Evolutionary conservation across 2,888 invertebrate genomes (phyloP).

Genomic region (Xanthorhoe spadicearia): DNA sequence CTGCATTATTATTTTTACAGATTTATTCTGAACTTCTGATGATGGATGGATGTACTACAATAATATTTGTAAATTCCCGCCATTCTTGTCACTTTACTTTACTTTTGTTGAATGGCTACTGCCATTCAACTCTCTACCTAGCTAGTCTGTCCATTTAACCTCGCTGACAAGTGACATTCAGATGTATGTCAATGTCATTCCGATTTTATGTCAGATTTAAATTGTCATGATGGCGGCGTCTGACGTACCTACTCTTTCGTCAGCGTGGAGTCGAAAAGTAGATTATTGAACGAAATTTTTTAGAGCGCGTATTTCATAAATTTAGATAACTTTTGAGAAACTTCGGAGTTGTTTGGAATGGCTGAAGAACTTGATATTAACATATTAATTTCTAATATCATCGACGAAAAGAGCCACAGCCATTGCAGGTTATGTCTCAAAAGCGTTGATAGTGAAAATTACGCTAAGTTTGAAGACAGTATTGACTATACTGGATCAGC

Average conservation of each 20-base stretch:
- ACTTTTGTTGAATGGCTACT: too few species aligned
- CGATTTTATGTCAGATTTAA: not conserved
- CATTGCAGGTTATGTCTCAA: conserved; percentile 78
- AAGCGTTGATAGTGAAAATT: conserved; percentile 55
- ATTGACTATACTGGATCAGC: conserved; percentile 52
- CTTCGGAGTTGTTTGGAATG: conserved; percentile 44
- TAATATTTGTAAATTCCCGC: not conserved
- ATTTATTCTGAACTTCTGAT: too few species aligned
- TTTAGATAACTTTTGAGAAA: conserved; percentile 37
- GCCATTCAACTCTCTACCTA: too few species aligned
- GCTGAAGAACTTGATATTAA: conserved; percentile 56
- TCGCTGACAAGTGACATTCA: too few species aligned
- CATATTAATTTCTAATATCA: conserved; percentile 64
- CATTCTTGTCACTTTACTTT: not conserved
- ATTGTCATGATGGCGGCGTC: not conserved
- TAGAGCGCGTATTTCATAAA: conserved; percentile 63
- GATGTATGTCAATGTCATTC: not conserved
- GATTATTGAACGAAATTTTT: conserved; percentile 72
- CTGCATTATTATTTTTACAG: too few species aligned
- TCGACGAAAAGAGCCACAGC: conserved; percentile 64
- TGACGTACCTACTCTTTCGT: not conserved
- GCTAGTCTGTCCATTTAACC: too few species aligned
- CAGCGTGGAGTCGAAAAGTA: not conserved
- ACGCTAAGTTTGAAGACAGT: conserved; percentile 65
- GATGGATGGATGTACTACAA: too few species aligned